Percentiles rank a stretch among this genome's conserved stretches.
Conservation (phyloP, 2,888 invertebrate species). For the Camponotus fellah region DNA sequence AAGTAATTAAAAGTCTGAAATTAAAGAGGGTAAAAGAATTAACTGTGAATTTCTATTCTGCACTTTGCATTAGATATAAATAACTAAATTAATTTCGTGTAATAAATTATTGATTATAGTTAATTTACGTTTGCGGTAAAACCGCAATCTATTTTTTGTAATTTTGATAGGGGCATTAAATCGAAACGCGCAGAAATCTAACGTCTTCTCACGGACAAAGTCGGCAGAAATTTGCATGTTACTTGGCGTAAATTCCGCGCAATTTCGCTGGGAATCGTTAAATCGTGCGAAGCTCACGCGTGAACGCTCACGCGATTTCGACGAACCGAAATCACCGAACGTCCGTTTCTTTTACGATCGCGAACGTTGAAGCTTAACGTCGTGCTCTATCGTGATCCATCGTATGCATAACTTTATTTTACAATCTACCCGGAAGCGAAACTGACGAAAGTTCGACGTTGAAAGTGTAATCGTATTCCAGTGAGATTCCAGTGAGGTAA, state of each 20-base stretch:
- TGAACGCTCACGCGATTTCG: background rate
- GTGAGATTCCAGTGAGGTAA: background rate
- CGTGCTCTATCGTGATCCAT: constrained; percentile 1
- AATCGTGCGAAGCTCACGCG: background rate
- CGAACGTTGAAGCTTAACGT: background rate
- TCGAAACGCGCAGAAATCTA: background rate
- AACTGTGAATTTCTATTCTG: too few relatives aligned
- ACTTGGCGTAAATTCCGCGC: background rate
- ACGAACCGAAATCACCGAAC: background rate
- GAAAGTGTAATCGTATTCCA: background rate
- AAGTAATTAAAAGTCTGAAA: too few relatives aligned
- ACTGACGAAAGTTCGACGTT: constrained; percentile 15
- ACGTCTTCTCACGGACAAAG: background rate
- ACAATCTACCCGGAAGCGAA: constrained; percentile 14
- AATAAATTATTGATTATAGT: constrained; percentile 6
- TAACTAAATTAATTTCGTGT: background rate
- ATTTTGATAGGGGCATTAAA: background rate
- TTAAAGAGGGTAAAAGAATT: too few relatives aligned
- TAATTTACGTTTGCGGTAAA: background rate
- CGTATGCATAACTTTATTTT: constrained; percentile 14
- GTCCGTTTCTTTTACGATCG: constrained; percentile 3
- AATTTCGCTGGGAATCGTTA: background rate
- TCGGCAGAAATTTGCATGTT: background rate
- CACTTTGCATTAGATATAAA: background rate
- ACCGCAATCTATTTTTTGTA: background rate